Evolutionary conservation across 2,888 invertebrate genomes (phyloP), one percentile per base, ranked within the genome.

Genomic region (Chrysodeixis includens): DNA sequence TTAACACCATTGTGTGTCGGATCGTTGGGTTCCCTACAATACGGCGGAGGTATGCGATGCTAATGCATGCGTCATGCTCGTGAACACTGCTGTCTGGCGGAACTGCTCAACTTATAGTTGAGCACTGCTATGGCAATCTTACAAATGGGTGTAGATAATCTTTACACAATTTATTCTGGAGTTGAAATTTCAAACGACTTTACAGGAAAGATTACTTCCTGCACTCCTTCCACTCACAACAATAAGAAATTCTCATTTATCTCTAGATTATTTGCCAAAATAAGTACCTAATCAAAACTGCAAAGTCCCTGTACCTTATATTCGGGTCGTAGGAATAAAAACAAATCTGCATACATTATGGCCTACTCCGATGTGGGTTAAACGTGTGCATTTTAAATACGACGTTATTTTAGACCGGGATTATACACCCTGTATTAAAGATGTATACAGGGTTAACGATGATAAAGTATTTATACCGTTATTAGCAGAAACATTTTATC

Each of bases 261-360:
- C 26, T 26, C 32, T 14, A 40, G 14, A 40, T 40, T 40, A 40
- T 2, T 26, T 14, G 35, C 35, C 40, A 40, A n/a, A n/a, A 40
- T 40, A 14, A 5, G 14, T 14, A 14, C 14, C 56, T 66, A 58
- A 80, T 80, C 35, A 78, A 80, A 80, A 66, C 69, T 80, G 60
- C 71, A 78, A 60, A 62, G 66, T 53, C 58, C n/a, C 66, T n/a
- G 32, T n/a, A 10, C 44, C 30, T 40, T 46, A 26, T 51, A 56
- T 56, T 20, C 60, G 60, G 53, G 18, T 59, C 26, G 35, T 12
- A 62, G 49, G 51, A 53, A 54, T 66, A 58, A 58, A 76, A 78
- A 69, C 55, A 46, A 55, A 58, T 62, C 56, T 56, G n/a, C 16
- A 18, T 58, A 10, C 10, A n/a, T 40, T 40, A 14, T 44, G 8